Percentiles rank a stretch among this genome's conserved stretches.
These are phyloP conservation scores for Notodonta dromedarius DNA, from an alignment of 2,888 invertebrate species.

Conservation along the genomic window DNA sequence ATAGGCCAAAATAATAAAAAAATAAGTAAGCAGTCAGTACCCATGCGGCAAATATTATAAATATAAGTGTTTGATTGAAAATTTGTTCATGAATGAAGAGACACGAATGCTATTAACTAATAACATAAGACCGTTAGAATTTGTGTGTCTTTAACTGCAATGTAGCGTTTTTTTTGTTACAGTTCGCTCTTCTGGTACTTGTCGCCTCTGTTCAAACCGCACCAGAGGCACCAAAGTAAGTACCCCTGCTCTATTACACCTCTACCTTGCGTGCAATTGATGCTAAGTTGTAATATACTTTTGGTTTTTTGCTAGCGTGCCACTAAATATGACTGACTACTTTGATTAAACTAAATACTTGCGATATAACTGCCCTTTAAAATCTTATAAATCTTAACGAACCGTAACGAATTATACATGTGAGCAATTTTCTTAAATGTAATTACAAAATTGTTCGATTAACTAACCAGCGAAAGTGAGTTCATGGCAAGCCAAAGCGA, in stretches of 20 bases:
- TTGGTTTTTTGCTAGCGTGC: background rate
- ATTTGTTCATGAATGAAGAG: too few relatives aligned
- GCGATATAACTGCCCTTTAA: background rate
- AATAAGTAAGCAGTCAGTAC: too few relatives aligned
- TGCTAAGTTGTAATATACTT: background rate
- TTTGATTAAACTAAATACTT: too few relatives aligned
- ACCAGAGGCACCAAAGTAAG: constrained; percentile 80
- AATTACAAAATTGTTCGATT: background rate
- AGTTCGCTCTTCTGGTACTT: constrained; percentile 81
- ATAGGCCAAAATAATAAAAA: too few relatives aligned
- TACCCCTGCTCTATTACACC: constrained; percentile 19
- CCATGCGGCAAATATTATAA: too few relatives aligned
- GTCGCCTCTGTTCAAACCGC: constrained; percentile 63
- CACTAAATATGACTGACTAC: too few relatives aligned
- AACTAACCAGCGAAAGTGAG: constrained; percentile 49
- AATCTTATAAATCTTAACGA: too few relatives aligned
- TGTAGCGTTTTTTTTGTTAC: constrained; percentile 50
- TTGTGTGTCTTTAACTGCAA: constrained; percentile 3
- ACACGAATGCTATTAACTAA: too few relatives aligned
- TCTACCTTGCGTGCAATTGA: background rate
- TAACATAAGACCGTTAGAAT: too few relatives aligned
- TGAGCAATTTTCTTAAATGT: constrained; percentile 15
- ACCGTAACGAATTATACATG: background rate
- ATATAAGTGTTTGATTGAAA: too few relatives aligned
- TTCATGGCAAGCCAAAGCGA: constrained; percentile 53